These are phyloP conservation scores for Scaptomyza graminum DNA, from an alignment of 1,140 invertebrate genomes.

Conservation along the genomic window DNA sequence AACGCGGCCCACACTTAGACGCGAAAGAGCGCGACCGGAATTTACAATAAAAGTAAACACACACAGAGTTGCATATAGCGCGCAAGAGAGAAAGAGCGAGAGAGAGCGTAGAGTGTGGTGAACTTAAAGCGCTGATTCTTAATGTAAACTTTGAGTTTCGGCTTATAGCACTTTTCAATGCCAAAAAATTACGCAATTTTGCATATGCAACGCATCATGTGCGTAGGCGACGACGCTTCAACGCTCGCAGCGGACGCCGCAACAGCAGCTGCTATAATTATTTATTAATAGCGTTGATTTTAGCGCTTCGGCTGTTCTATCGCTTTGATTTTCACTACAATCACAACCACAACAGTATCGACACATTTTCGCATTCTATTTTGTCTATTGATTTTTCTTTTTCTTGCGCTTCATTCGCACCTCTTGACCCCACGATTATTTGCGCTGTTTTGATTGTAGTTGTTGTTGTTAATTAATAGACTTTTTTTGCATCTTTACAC, in stretches of 20 bases:
- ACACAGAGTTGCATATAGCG: conserved; percentile 30
- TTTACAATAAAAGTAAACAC: conserved; percentile 32
- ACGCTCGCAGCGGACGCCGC: conserved; percentile 19
- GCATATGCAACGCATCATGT: conserved; percentile 66
- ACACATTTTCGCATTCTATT: conserved; percentile 67
- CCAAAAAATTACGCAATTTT: conserved; percentile 70
- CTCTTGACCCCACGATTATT: conserved; percentile 63
- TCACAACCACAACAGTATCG: conserved; percentile 41
- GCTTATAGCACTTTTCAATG: conserved; percentile 24
- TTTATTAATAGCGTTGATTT: conserved; percentile 64
- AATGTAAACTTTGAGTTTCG: conserved; percentile 37
- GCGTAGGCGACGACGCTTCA: conserved; percentile 40
- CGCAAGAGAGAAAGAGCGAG: conserved; percentile 12
- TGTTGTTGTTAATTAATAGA: conserved; percentile 65
- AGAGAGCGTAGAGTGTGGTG: conserved; percentile 25
- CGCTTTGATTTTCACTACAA: conserved; percentile 43
- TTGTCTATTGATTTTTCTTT: conserved; percentile 76
- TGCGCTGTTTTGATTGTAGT: conserved; percentile 40
- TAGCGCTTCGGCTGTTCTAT: conserved; percentile 35
- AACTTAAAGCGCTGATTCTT: conserved; percentile 61
- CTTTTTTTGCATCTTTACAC: conserved; percentile 65
- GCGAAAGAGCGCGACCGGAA: conserved; percentile 22
- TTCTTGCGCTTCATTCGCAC: conserved; percentile 78
- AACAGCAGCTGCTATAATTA: conserved; percentile 33
- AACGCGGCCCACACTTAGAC: conserved; percentile 7